Percentiles rank a stretch among this genome's conserved stretches.
Conservation (phyloP, 1,140 invertebrate species). For the Zaprionus nigranus region DNA sequence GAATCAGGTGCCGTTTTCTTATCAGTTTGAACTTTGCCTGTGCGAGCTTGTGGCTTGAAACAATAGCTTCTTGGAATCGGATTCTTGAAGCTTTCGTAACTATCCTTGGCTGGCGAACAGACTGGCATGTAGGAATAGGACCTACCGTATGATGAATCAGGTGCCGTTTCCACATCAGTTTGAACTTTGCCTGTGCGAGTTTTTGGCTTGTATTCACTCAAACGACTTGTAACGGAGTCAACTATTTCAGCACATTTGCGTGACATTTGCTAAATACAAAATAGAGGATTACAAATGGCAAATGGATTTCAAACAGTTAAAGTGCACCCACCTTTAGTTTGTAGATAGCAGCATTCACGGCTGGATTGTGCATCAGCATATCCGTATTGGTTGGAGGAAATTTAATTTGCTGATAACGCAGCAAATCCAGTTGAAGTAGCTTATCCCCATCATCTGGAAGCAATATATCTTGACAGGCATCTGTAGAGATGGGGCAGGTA, state of each 20-base stretch:
- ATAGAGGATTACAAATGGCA: not conserved
- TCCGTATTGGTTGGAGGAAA: not conserved
- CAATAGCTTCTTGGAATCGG: constrained; percentile 38
- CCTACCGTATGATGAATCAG: not conserved
- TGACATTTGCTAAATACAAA: constrained; percentile 52
- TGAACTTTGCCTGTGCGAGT: not conserved
- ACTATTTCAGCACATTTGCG: constrained; percentile 51
- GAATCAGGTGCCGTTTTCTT: not conserved
- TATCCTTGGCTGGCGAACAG: constrained; percentile 8
- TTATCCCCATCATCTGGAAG: constrained; percentile 1
- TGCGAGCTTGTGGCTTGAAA: not conserved
- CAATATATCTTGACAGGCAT: not conserved
- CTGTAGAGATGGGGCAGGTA: constrained; percentile 1
- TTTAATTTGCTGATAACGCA: constrained; percentile 13
- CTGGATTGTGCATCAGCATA: constrained; percentile 12
- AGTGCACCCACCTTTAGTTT: constrained; percentile 50
- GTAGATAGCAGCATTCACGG: constrained; percentile 36
- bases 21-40: not conserved
- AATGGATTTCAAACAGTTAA: no score
- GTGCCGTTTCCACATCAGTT: no score
- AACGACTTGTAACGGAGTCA: constrained; percentile 31
- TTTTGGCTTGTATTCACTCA: not conserved
- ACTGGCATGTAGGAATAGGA: not conserved
- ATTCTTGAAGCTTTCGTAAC: not conserved
- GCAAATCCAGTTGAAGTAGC: constrained; percentile 4